These are phyloP conservation scores for Sipha flava DNA, from an alignment of 1,140 invertebrate genomes.

Conservation along the genomic window DNA sequence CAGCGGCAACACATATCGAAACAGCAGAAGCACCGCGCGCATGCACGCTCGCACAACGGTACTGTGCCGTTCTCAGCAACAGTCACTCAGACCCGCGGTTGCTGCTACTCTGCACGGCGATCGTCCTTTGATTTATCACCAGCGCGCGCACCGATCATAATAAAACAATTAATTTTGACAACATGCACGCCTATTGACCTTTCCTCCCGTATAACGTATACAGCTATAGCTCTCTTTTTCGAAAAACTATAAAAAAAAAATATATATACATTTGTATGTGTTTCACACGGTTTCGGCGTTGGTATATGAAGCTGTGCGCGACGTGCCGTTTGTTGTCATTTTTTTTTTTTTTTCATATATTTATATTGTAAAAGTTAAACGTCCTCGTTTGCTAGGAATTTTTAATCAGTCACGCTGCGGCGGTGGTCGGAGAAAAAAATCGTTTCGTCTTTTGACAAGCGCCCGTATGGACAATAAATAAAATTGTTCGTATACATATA, in stretches of 20 bases:
- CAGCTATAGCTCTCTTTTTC: too few relatives aligned
- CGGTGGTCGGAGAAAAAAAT: too few relatives aligned
- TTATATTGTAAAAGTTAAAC: too few relatives aligned
- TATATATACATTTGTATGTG: neutral
- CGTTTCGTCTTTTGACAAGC: too few relatives aligned
- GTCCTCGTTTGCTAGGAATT: too few relatives aligned
- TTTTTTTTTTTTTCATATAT: neutral
- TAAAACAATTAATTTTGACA: slow-evolving; percentile 22
- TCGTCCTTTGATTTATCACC: slow-evolving; percentile 13
- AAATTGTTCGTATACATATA: too few relatives aligned
- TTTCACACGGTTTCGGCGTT: neutral
- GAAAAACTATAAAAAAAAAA: too few relatives aligned
- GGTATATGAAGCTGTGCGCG: neutral
- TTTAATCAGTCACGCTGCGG: too few relatives aligned
- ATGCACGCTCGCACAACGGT: too few relatives aligned
- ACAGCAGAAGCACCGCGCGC: neutral
- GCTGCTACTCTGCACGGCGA: neutral
- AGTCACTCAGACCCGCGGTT: neutral
- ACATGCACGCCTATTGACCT: slow-evolving; percentile 15
- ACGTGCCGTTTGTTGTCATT: neutral
- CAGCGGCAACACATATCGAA: neutral
- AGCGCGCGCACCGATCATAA: neutral
- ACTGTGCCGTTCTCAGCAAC: neutral
- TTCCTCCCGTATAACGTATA: neutral
- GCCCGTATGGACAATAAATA: too few relatives aligned